Evolutionary conservation across 1,140 invertebrate genomes (phyloP).

Genomic region (Oryctes rhinoceros): DNA sequence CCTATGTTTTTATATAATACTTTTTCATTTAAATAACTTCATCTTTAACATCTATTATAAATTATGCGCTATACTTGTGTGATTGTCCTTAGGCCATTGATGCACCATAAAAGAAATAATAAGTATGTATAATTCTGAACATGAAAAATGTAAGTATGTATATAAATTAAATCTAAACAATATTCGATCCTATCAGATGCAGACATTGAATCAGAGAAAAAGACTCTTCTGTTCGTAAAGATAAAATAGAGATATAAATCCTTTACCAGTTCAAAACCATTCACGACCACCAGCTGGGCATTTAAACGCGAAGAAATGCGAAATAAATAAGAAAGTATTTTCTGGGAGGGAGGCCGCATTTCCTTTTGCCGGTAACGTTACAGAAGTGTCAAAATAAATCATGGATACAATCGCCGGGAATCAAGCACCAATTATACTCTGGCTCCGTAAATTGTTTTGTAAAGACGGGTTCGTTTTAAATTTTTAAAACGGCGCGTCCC

Average conservation of each 20-base stretch:
- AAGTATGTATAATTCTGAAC: no score
- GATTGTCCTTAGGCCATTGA: no score
- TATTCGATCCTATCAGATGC: no score
- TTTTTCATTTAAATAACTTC: no score
- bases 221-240: background rate
- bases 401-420: slow-evolving; percentile 41
- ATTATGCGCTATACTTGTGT: no score
- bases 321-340: slow-evolving; percentile 44
- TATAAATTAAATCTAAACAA: no score
- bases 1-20: no score
- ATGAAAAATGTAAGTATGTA: no score
- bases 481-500: background rate
- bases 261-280: background rate
- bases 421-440: slow-evolving; percentile 42
- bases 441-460: slow-evolving; percentile 19
- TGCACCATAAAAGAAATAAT: no score
- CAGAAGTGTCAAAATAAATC: slow-evolving; percentile 44
- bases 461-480: slow-evolving; percentile 11
- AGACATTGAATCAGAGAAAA: background rate
- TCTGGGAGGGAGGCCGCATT: slow-evolving; percentile 22
- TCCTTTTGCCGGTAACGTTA: slow-evolving; percentile 42
- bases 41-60: no score
- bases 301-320: slow-evolving; percentile 33
- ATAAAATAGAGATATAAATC: slow-evolving; percentile 21
- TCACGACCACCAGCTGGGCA: slow-evolving; percentile 34